phyloP scores from a whole-genome alignment of 2,888 invertebrate genomes.

The Idaea aversata region DNA sequence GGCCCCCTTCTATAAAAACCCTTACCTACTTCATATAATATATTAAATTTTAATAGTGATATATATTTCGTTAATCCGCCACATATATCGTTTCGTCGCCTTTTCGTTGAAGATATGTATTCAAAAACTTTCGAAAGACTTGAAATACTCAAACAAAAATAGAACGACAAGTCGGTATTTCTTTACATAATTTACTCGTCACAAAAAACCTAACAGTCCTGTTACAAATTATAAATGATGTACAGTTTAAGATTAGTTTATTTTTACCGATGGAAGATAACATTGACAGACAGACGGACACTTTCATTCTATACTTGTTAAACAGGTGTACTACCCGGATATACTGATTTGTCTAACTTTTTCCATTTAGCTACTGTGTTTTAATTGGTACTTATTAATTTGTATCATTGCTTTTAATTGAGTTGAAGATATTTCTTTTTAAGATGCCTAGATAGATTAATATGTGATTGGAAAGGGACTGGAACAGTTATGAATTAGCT shows the following conservation, averaged over 20 bases:
- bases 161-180: neutral
- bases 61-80: no score
- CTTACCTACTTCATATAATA: no score
- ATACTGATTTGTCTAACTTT: neutral
- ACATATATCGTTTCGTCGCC: no score
- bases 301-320: constrained; percentile 11
- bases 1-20: no score
- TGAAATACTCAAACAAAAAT: neutral
- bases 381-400: neutral
- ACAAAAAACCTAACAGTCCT: neutral
- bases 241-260: neutral
- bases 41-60: no score
- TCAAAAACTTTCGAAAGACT: neutral
- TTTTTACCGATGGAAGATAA: constrained; percentile 8
- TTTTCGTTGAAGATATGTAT: no score
- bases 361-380: neutral
- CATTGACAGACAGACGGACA: constrained; percentile 10
- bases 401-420: neutral
- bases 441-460: neutral
- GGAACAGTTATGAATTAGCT: no score
- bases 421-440: neutral
- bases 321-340: constrained; percentile 14
- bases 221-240: constrained; percentile 1
- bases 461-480: neutral
- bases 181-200: neutral